Percentiles rank a stretch among this genome's conserved stretches.
These are phyloP conservation scores for Leptoclinus maculatus DNA, from an alignment of 2,797 vertebrate species.

Conservation along the genomic window DNA sequence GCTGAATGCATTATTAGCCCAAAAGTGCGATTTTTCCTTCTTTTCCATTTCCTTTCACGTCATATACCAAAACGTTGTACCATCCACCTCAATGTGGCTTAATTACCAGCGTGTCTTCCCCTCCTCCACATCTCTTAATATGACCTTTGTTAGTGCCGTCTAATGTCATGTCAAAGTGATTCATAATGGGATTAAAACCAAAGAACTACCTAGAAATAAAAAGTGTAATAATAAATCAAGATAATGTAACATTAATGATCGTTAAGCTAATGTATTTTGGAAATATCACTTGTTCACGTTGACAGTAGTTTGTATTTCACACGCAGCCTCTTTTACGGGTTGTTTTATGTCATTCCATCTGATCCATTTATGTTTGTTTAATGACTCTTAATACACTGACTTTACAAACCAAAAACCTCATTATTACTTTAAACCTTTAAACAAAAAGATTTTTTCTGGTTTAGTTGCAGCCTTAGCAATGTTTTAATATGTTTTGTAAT, in stretches of 20 bases:
- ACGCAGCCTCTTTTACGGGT: not conserved
- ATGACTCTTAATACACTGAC: not conserved
- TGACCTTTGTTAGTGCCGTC: not conserved
- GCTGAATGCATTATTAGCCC: not conserved
- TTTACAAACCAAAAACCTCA: conserved; percentile 3
- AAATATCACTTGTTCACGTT: not conserved
- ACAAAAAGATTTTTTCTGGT: not conserved
- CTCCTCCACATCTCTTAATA: not conserved
- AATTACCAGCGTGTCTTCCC: not conserved
- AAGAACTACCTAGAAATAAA: not conserved
- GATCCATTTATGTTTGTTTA: conserved; percentile 20
- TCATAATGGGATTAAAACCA: conserved; percentile 1
- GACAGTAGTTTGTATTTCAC: conserved; percentile 8
- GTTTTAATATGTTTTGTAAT: conserved; percentile 6
- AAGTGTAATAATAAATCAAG: conserved; percentile 11
- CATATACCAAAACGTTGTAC: not conserved
- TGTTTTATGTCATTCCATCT: conserved; percentile 8
- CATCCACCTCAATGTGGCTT: not conserved
- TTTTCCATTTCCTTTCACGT: not conserved
- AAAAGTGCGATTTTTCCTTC: not conserved
- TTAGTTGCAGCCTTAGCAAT: not conserved
- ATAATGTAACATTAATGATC: not conserved
- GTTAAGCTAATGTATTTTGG: conserved; percentile 16
- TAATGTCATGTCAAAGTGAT: conserved; percentile 10
- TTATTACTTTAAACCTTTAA: not conserved